Base-by-base conservation (phyloP, 2,888 invertebrate species). In the Synanthedon andrenaeformis region DNA sequence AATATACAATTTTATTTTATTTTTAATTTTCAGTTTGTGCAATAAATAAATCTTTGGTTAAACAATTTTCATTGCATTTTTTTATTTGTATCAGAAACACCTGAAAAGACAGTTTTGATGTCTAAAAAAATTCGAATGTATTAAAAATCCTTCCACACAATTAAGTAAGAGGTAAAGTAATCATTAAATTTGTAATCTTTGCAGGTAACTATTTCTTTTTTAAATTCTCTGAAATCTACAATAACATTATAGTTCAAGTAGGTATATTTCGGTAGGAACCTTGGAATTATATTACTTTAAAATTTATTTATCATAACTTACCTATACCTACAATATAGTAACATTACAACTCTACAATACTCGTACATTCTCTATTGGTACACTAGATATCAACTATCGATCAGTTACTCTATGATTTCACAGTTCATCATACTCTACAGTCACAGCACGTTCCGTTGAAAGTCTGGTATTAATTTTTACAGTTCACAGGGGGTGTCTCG, bases 191-290 rank as follows among this genome's bases (percentile, higher is more conserved):
- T 52, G 57, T 54, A 54, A 59, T 52, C 58, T 63, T 64, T 69
- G 67, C 69, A 77, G 83, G 83, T 82, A 82, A 82, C 77, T 75
- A 72, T 70, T 69, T 62, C 64, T 70, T 64, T 58, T 65, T 23
- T 23, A 23, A 64, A 69, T 69, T 67, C 52, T 66, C 61, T 64
- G 63, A 65, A 35, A 62, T 70, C 74, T 79, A 79, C 67, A 71
- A 72, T 76, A 76, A 70, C 69, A 72, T 68, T 75, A 23, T 5
- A 75, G 54, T 62, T 65, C 58, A 69, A 67, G 66, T 68, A 67
- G 70, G 74, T 72, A 75, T 72, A 67, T 68, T 76, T 69, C 80
- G 79, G 77, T 86, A 86, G 86, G 86, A 86, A 86, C 86, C 81
- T 74, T 84, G 74, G 73, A 75, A 76, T 79, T n/a, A n/a, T n/a